Evolutionary conservation across 2,888 invertebrate species (phyloP).

Genomic region (Drosophila histrio): DNA sequence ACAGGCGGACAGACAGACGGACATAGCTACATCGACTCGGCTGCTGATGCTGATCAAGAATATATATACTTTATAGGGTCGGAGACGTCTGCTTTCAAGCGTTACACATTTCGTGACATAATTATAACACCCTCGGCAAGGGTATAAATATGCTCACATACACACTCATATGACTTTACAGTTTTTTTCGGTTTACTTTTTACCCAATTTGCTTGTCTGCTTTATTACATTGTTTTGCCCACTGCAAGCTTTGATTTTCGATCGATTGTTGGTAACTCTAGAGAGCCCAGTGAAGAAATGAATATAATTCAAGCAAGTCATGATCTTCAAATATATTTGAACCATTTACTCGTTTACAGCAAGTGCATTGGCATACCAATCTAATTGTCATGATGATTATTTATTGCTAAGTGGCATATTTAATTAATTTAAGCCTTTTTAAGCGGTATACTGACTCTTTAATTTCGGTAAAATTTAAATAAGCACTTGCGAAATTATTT

Average conservation of each 20-base stretch:
- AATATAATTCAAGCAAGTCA: constrained; percentile 40
- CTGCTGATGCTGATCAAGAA: too few relatives aligned
- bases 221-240: constrained; percentile 23
- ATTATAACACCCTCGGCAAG: too few relatives aligned
- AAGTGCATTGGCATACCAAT: constrained; percentile 11
- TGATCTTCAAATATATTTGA: constrained; percentile 33
- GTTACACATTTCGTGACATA: too few relatives aligned
- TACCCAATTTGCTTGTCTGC: constrained; percentile 24
- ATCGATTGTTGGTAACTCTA: constrained; percentile 11
- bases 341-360: constrained; percentile 15
- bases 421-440: constrained; percentile 19
- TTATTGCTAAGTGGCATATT: constrained; percentile 33
- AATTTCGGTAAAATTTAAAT: constrained; percentile 13
- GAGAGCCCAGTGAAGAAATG: constrained; percentile 15
- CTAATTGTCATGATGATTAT: constrained; percentile 22
- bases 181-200: constrained; percentile 22
- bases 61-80: too few relatives aligned
- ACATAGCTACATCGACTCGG: too few relatives aligned
- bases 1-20: too few relatives aligned
- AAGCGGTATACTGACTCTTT: background rate
- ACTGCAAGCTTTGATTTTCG: constrained; percentile 22
- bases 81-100: too few relatives aligned
- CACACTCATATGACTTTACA: constrained; percentile 40
- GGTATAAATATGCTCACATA: constrained; percentile 17
- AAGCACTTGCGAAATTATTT: constrained; percentile 1